phyloP scores from a whole-genome alignment of 2,888 invertebrate genomes.

The Crocallis elinguaria region DNA sequence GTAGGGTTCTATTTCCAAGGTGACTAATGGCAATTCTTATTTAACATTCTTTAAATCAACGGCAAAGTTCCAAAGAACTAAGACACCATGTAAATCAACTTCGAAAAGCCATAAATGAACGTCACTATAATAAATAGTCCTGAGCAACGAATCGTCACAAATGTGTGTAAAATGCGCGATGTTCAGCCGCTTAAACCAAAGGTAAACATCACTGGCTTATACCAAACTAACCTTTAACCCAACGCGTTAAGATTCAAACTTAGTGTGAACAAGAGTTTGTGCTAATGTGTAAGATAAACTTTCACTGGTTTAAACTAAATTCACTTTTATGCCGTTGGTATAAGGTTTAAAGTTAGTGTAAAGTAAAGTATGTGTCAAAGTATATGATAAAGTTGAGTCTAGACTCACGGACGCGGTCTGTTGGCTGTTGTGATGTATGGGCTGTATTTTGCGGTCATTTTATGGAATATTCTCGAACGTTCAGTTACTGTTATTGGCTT shows the following conservation, averaged over 20 bases:
- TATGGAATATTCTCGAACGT: conserved; percentile 30
- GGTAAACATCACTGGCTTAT: neutral
- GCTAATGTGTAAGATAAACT: conserved; percentile 1
- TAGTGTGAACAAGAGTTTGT: conserved; percentile 8
- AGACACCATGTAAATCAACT: conserved; percentile 30
- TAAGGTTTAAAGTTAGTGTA: conserved; percentile 5
- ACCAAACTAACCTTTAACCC: conserved; percentile 11
- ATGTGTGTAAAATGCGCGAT: conserved; percentile 62
- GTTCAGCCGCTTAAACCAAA: conserved; percentile 49
- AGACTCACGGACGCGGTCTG: conserved; percentile 41
- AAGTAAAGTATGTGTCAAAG: conserved; percentile 16
- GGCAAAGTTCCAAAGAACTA: neutral
- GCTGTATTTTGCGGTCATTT: conserved; percentile 37
- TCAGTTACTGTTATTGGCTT: conserved; percentile 24
- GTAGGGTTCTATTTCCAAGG: too few relatives aligned
- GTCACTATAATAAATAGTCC: conserved; percentile 58
- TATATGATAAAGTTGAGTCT: conserved; percentile 39
- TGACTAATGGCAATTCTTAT: neutral
- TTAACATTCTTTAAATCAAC: neutral
- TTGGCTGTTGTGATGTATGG: conserved; percentile 40
- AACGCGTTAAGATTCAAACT: conserved; percentile 2
- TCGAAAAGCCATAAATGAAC: conserved; percentile 51
- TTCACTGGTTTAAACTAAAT: conserved; percentile 5
- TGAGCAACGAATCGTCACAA: conserved; percentile 60
- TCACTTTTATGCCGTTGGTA: neutral